Base-by-base conservation (phyloP, 2,888 invertebrate species). In the Lacanobia oleracea region DNA sequence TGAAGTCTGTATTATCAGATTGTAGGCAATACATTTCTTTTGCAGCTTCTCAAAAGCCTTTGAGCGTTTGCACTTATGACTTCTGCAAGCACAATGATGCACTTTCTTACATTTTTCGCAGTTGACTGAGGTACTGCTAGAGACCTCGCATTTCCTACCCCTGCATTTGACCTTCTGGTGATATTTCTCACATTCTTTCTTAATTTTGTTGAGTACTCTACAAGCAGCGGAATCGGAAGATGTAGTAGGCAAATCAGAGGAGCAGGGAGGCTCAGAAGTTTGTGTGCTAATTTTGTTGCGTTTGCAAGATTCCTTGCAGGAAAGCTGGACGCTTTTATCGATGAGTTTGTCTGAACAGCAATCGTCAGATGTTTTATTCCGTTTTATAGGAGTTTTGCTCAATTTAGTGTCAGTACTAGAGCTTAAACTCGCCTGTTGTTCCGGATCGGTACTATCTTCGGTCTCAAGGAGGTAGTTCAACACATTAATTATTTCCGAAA, bases 1-100 rank as follows among this genome's bases (percentile, higher is more conserved):
- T 1, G 95, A 95, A 12, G 95, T 93, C 81, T 96, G 95, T 65
- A 96, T 87, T n/a, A 96, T 94, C 57, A 96, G 86, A 80, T 96
- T 96, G 83, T 96, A 96, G 12, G 96, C 96, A 0, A 96, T 89
- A 59, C 94, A 91, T 82, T 93, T 94, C 75, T 93, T 94, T 71
- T 91, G 92, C 0, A 83, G 33, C 72, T 93, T 94, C 12, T 94
- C 94, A 6, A 81, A 79, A 1, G 76, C 83, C 83, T 92, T 94
- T 5, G 88, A 77, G 69, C 84, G 82, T 83, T 91, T 94, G 79
- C 95, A 94, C 86, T 92, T 94, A 75, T 94, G 92, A 8, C 82
- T 84, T 82, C 89, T 88, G 72, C 94, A 95, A 9, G 86, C 77
- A 72, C 94, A 95, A 56, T 93, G 87, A 74, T 94, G 93, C 0